Base-by-base conservation (phyloP, 2,797 vertebrate species). In the Acanthopagrus latus region DNA sequence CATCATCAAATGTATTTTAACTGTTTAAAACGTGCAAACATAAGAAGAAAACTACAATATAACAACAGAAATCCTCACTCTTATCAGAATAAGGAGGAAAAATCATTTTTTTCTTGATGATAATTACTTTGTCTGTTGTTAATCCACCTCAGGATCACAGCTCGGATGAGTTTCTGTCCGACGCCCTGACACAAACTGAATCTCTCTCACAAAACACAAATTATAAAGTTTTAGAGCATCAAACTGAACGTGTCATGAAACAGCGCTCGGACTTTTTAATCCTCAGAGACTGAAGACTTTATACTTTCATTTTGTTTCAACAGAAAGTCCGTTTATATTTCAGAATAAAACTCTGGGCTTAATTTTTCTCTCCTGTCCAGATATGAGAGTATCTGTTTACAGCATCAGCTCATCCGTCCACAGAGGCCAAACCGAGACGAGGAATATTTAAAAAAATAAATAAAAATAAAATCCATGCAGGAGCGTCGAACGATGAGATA, bases 351-450 rank as follows among this genome's bases (percentile, higher is more conserved):
- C 48, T 69, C 21, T 8, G 14, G 0, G n/a, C 54, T 72, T 83
- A 72, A 71, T 65, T 72, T 48, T 41, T 41, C 52, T 48, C 48
- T 44, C 63, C 46, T n/a, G n/a, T 50, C 4, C 75, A 29, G 76
- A 75, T 82, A 84, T 64, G 25, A 23, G 60, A 76, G 69, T 74
- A 82, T 88, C 80, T 88, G 86, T 85, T 85, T 76, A 76, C 71
- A 64, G 3, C 27, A 88, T 83, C 83, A 27, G 68, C 77, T 78
- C 82, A 23, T 80, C 64, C 64, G 23, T 74, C 78, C 68, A 10
- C 81, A 20, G 76, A 73, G 79, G 81, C 65, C 81, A 62, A 70
- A 74, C 63, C 21, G 73, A 73, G 67, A 74, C 60, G 75, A 64
- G 20, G 76, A 80, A 75, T 46, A 84, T 81, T 84, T 67, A 16